These are phyloP conservation scores for Vimba vimba DNA, from an alignment of 2,113 vertebrate species.

Conservation along the genomic window DNA sequence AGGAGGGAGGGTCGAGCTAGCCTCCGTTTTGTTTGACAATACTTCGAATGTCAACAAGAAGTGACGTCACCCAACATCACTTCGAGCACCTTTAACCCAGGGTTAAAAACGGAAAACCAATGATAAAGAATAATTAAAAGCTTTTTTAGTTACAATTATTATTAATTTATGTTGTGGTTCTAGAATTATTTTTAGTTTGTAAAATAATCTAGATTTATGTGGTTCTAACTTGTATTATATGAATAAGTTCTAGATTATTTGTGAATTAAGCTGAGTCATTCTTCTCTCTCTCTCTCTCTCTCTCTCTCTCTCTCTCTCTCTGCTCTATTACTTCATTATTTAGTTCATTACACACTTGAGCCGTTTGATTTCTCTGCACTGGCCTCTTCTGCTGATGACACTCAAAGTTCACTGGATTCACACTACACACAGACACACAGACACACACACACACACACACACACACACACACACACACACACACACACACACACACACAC, in stretches of 20 bases:
- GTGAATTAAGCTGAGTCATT: slow-evolving; percentile 3
- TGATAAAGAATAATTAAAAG: background rate
- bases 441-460: background rate
- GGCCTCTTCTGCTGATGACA: background rate
- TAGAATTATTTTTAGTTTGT: background rate
- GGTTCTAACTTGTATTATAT: background rate
- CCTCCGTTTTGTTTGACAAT: too few species aligned
- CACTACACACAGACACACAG: background rate
- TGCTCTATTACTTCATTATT: slow-evolving; percentile 48
- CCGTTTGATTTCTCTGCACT: background rate
- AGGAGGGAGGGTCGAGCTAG: too few species aligned
- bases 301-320: slow-evolving; percentile 14
- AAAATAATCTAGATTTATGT: background rate
- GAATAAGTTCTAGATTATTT: background rate
- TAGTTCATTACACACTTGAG: slow-evolving; percentile 43
- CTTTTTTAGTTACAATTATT: background rate
- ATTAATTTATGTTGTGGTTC: too few species aligned
- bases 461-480: too few species aligned
- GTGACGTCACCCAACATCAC: too few species aligned
- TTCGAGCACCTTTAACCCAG: background rate
- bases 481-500: background rate
- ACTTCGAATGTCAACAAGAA: too few species aligned
- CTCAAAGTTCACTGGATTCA: background rate
- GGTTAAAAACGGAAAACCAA: background rate
- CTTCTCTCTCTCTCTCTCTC: background rate